These are phyloP conservation scores for Lepetodrilus schrolli DNA, from an alignment of 2,888 invertebrate species.

Conservation along the genomic window DNA sequence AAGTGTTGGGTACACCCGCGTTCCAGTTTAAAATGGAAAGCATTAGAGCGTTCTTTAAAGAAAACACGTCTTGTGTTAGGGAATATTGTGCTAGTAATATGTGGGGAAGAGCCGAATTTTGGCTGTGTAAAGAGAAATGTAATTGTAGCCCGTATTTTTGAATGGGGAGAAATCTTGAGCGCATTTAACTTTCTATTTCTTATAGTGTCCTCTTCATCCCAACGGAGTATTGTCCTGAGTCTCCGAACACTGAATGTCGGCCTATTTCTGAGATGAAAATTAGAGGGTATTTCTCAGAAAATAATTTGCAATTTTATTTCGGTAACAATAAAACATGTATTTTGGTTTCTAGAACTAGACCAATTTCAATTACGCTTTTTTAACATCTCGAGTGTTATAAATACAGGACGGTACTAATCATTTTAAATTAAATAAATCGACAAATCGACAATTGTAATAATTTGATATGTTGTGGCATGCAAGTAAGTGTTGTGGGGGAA, in stretches of 20 bases:
- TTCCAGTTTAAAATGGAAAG: background rate
- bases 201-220: background rate
- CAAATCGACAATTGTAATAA: no score
- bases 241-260: background rate
- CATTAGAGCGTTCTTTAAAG: conserved; percentile 2
- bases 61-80: background rate
- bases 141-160: background rate
- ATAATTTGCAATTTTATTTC: background rate
- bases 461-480: no score
- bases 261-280: background rate
- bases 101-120: background rate
- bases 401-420: no score
- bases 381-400: no score
- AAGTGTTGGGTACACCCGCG: background rate
- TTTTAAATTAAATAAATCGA: no score
- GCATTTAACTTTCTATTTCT: conserved; percentile 11
- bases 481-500: no score
- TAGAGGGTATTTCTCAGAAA: background rate
- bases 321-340: no score
- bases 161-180: background rate
- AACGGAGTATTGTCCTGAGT: no score
- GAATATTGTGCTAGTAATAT: background rate
- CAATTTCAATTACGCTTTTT: no score
- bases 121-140: background rate
- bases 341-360: no score